Evolutionary conservation across 2,113 vertebrate genomes (phyloP), one percentile per base, ranked within the genome.

Genomic region (Colinus virginianus): DNA sequence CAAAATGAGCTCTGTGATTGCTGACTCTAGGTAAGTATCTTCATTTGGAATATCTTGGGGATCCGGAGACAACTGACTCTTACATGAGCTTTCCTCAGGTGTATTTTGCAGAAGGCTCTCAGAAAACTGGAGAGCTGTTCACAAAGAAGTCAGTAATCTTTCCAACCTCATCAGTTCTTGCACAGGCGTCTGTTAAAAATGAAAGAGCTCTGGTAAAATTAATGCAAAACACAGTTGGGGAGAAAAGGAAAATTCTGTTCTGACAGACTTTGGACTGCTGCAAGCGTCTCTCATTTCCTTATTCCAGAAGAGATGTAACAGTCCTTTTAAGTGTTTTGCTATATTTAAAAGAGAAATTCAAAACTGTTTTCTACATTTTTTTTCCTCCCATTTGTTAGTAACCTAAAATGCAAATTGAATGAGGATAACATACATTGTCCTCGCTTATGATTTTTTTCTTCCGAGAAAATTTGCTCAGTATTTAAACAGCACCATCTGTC

Each of bases 401-500:
- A 78, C 46, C 28, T 59, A 51, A 66, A 90, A 96, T 91, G 83
- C 81, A 84, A 34, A 94, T 91, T 95, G 85, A 43, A 71, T 22
- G 40, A 86, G 67, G 69, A 92, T 72, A 66, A 36, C 23, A 66
- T 87, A 66, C 36, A 91, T 81, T 81, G 66, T 76, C 87, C 79
- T 94, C 25, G 0, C 21, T 74, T 88, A 69, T 43, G 30, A 40
- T 62, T 78, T 66, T 64, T 17, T 26, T 40, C 72, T 71, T 58
- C 67, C 79, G 64, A 72, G 94, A 94, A 95, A 93, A 91, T 89
- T 94, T 53, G 70, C 83, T 97, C 91, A 43, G 90, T 93, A 84
- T 97, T 97, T 97, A 96, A 96, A 97, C 91, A 96, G 96, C 87
- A 95, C 96, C 97, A 93, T 97, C 97, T 98, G 98, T 97, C 96